phyloP scores from a whole-genome alignment of 2,888 invertebrate genomes.

The Prosapia bicincta region DNA sequence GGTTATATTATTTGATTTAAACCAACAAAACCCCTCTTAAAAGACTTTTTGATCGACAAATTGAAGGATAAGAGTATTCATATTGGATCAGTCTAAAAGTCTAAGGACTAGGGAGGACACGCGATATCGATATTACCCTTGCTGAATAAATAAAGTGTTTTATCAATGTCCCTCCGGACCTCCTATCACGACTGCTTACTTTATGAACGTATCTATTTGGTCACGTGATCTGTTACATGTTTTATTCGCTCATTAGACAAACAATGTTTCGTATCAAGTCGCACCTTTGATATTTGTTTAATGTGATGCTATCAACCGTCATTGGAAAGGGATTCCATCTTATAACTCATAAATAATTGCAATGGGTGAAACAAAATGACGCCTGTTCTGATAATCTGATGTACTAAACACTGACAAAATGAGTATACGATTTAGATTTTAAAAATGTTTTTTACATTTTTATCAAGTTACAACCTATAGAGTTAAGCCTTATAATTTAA shows the following conservation, averaged over 20 bases:
- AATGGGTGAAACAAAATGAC: too few species aligned
- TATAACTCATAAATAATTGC: neutral
- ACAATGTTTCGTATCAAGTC: too few species aligned
- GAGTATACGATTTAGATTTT: too few species aligned
- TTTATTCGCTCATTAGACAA: neutral
- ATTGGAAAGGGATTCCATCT: neutral
- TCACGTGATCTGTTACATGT: neutral
- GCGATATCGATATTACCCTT: neutral
- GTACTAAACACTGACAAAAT: too few species aligned
- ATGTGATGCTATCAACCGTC: neutral
- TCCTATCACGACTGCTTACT: neutral
- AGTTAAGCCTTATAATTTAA: too few species aligned
- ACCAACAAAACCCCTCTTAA: too few species aligned
- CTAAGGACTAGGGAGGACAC: neutral
- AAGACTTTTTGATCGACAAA: too few species aligned
- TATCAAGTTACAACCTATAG: too few species aligned
- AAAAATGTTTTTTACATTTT: too few species aligned
- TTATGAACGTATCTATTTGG: neutral
- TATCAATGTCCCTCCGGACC: neutral
- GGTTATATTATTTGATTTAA: too few species aligned
- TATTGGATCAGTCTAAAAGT: neutral
- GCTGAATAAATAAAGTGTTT: neutral
- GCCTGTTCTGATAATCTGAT: too few species aligned
- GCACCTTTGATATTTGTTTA: neutral
- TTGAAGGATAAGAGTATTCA: neutral